These are phyloP conservation scores for Heteromyza rotundicornis DNA, from an alignment of 2,888 invertebrate genomes.

Conservation along the genomic window DNA sequence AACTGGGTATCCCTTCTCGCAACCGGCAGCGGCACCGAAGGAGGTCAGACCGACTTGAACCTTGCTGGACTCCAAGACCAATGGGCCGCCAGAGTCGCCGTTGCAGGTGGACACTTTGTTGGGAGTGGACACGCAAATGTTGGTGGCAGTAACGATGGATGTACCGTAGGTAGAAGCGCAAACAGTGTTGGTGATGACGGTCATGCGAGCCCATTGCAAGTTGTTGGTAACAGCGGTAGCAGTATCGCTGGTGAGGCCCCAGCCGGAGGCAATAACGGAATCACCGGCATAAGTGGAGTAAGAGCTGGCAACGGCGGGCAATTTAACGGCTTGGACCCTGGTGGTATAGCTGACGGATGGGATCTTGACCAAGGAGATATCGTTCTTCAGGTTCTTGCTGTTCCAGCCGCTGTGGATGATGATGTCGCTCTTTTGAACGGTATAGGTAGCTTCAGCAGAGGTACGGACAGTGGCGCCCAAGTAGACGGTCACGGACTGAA, in stretches of 20 bases:
- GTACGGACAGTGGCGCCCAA: conserved; percentile 49
- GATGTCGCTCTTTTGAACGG: conserved; percentile 30
- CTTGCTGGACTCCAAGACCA: conserved; percentile 30
- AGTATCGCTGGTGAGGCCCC: conserved; percentile 40
- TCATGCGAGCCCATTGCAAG: conserved; percentile 36
- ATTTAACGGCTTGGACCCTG: conserved; percentile 12
- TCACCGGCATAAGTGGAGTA: conserved; percentile 35
- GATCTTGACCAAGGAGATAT: conserved; percentile 46
- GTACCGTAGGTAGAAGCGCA: conserved; percentile 57
- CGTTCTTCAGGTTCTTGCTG: conserved; percentile 36
- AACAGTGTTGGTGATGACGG: conserved; percentile 44
- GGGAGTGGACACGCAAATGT: conserved; percentile 41
- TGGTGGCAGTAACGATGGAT: conserved; percentile 30
- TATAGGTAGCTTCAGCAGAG: conserved; percentile 30
- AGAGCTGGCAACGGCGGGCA: conserved; percentile 33
- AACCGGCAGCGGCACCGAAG: conserved; percentile 47
- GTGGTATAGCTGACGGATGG: conserved; percentile 16
- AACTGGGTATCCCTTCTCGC: conserved; percentile 46
- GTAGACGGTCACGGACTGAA: conserved; percentile 39
- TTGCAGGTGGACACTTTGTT: conserved; percentile 46
- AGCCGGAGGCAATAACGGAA: conserved; percentile 39
- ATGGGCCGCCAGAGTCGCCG: conserved; percentile 58
- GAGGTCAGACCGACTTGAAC: conserved; percentile 52
- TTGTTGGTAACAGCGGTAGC: conserved; percentile 43
- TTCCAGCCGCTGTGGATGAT: conserved; percentile 57